phyloP scores from a whole-genome alignment of 2,797 vertebrate species.

The Tapera naevia region DNA sequence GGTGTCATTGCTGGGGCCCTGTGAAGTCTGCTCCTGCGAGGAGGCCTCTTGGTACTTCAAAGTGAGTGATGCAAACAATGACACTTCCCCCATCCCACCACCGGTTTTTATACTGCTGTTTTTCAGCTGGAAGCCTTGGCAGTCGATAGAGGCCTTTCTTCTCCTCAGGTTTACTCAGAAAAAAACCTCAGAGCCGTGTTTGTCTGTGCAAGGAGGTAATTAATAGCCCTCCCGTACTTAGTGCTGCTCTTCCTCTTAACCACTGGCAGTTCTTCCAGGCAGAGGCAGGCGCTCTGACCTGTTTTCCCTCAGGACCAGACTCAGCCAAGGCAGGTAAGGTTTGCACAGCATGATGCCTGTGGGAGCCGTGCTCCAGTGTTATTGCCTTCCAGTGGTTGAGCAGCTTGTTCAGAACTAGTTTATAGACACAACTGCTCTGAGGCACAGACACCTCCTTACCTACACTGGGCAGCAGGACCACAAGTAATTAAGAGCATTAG shows the following conservation, averaged over 20 bases:
- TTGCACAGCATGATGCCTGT: fast-evolving
- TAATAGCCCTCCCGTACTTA: fast-evolving
- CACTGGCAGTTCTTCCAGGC: neutral
- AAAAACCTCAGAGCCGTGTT: fast-evolving
- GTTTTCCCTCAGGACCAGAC: neutral
- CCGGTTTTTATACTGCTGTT: neutral
- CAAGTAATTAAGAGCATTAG: too few species aligned
- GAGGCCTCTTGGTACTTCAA: neutral
- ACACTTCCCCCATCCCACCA: neutral
- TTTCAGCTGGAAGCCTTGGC: neutral
- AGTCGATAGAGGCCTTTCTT: neutral
- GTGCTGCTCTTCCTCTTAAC: neutral
- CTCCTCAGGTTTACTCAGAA: neutral
- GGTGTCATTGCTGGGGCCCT: neutral
- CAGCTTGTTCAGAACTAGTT: neutral
- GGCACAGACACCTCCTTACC: neutral
- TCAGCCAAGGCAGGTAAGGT: fast-evolving
- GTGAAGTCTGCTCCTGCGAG: neutral
- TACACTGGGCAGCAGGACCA: neutral
- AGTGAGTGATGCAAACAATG: neutral
- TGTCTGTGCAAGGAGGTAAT: neutral
- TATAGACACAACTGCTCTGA: neutral
- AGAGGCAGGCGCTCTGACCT: neutral
- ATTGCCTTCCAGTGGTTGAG: neutral
- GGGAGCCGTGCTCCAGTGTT: fast-evolving